These are phyloP conservation scores for Poicephalus gulielmi DNA, from an alignment of 2,113 vertebrate species.

Conservation along the genomic window DNA sequence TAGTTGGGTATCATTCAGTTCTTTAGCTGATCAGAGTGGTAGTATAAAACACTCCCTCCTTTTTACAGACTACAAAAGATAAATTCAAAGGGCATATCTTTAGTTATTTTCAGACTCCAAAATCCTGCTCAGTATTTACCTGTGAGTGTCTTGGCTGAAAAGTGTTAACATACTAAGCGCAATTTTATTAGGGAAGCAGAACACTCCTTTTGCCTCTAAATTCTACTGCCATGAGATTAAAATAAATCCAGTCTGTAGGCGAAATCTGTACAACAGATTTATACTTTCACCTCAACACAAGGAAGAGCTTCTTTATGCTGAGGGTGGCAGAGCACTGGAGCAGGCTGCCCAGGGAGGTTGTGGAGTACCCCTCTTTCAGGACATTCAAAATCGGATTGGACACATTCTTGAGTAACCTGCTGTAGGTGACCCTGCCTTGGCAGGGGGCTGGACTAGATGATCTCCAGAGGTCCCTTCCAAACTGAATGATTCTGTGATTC, in stretches of 20 bases:
- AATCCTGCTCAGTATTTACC: background rate
- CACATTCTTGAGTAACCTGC: background rate
- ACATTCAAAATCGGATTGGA: background rate
- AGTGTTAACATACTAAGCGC: slow-evolving; percentile 1
- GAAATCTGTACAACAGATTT: background rate
- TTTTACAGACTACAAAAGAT: background rate
- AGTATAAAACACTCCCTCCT: background rate
- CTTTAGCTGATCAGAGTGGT: background rate
- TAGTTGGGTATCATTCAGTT: background rate
- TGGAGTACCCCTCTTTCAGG: background rate
- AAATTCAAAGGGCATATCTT: background rate
- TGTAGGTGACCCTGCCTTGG: background rate
- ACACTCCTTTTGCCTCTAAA: slow-evolving; percentile 14
- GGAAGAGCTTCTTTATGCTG: background rate
- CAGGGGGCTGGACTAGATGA: background rate
- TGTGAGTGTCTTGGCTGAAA: background rate
- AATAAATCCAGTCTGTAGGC: background rate
- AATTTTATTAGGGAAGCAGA: slow-evolving; percentile 39
- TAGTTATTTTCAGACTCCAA: background rate
- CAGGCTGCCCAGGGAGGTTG: background rate
- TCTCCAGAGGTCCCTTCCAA: background rate
- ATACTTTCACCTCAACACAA: background rate
- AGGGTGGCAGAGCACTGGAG: background rate
- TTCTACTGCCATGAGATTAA: slow-evolving; percentile 38
- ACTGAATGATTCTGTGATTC: background rate